Conservation (phyloP, 1,140 invertebrate genomes). For the fruit fly (Drosophila melanogaster) region Release_6_plus_ISO1_MT NT_037436.4:3999501-4000000, state of each 20-base stretch:
- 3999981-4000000: constrained; percentile 72
- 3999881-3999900: constrained; percentile 83
- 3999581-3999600: no score
- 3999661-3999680: background rate
- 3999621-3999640: background rate
- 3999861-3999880: constrained; percentile 83
- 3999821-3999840: constrained; percentile 68
- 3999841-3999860: constrained; percentile 71
- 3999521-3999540: background rate
- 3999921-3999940: constrained; percentile 35
- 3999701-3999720: constrained; percentile 1
- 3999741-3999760: constrained; percentile 24
- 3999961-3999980: constrained; percentile 61
- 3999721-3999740: constrained; percentile 66
- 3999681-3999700: constrained; percentile 24
- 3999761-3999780: constrained; percentile 71
- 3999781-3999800: constrained; percentile 66
- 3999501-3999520: constrained; percentile 6
- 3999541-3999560: no score
- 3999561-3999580: background rate
- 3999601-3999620: background rate
- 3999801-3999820: constrained; percentile 60
- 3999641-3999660: background rate
- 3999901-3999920: constrained; percentile 79
- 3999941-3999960: constrained; percentile 3